Conservation (phyloP, 1,140 invertebrate species). For the Schlechtendalia chinensis region DNA sequence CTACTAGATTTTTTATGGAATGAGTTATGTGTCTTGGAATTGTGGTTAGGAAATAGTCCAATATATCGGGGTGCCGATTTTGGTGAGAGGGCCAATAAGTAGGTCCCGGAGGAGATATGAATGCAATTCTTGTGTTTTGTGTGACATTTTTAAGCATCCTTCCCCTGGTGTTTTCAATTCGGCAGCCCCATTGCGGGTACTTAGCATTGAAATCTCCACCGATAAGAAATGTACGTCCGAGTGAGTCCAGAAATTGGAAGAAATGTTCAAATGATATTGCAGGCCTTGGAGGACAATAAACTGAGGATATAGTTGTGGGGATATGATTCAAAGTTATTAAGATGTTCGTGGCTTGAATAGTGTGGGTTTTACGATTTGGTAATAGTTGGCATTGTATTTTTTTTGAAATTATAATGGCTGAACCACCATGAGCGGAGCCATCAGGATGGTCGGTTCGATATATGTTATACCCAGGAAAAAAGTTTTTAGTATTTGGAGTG, state of each 20-base stretch:
- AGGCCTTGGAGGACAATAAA: constrained; percentile 52
- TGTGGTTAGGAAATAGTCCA: constrained; percentile 53
- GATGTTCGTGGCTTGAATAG: too few relatives aligned
- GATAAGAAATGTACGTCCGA: constrained; percentile 55
- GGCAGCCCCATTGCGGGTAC: constrained; percentile 51
- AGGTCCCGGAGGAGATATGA: constrained; percentile 54
- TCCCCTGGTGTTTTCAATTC: constrained; percentile 54
- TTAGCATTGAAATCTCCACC: constrained; percentile 39
- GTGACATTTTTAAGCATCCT: constrained; percentile 53
- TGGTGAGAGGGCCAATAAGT: constrained; percentile 57
- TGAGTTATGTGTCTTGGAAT: neutral
- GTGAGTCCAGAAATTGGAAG: constrained; percentile 52
- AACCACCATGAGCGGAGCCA: too few relatives aligned
- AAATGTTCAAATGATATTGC: constrained; percentile 54
- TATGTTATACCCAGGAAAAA: too few relatives aligned
- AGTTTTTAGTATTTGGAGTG: too few relatives aligned
- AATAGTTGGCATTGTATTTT: too few relatives aligned
- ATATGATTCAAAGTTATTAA: too few relatives aligned
- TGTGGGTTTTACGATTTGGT: too few relatives aligned
- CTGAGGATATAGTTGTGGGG: too few relatives aligned
- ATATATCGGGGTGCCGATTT: constrained; percentile 55
- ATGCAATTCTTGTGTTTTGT: constrained; percentile 9
- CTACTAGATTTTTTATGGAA: neutral
- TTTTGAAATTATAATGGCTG: too few relatives aligned
- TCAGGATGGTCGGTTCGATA: too few relatives aligned